phyloP scores from a whole-genome alignment of 92 coral and sea anemone genomes.

The Actinostola sp. region DNA sequence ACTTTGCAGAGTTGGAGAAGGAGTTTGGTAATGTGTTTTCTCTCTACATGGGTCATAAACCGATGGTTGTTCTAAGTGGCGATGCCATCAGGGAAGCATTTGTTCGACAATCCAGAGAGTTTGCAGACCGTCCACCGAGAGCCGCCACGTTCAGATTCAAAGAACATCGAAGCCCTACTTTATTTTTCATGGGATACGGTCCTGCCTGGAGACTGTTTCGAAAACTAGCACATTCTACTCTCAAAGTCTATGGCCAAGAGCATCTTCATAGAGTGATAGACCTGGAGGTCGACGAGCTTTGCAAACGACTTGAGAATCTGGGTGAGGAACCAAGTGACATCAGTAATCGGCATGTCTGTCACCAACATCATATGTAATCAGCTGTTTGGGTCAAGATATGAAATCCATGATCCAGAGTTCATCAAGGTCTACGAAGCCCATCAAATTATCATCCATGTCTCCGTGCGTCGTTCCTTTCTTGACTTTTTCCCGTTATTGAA shows the following conservation, averaged over 20 bases:
- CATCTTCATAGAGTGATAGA: slow-evolving; percentile 42
- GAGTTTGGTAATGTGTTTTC: slow-evolving; percentile 45
- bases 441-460: slow-evolving; percentile 26
- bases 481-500: slow-evolving; percentile 30
- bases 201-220: slow-evolving; percentile 59
- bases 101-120: slow-evolving; percentile 32
- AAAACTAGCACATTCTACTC: slow-evolving; percentile 43
- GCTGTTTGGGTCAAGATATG: slow-evolving; percentile 56
- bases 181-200: slow-evolving; percentile 29
- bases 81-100: slow-evolving; percentile 39
- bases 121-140: slow-evolving; percentile 44
- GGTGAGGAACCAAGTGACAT: slow-evolving; percentile 47
- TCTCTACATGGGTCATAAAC: slow-evolving; percentile 28
- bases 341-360: slow-evolving; percentile 43
- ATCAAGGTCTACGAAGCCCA: slow-evolving; percentile 26
- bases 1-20: slow-evolving; percentile 27
- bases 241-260: slow-evolving; percentile 53
- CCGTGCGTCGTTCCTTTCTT: slow-evolving; percentile 1
- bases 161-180: slow-evolving; percentile 14
- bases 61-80: slow-evolving; percentile 45
- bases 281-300: slow-evolving; percentile 50
- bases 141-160: slow-evolving; percentile 10
- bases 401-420: slow-evolving; percentile 44
- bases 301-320: slow-evolving; percentile 23
- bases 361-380: slow-evolving; percentile 58